Percentiles rank a stretch among this genome's conserved stretches.
Conservation (phyloP, 2,113 vertebrate species). For the Aptenodytes forsteri region DNA sequence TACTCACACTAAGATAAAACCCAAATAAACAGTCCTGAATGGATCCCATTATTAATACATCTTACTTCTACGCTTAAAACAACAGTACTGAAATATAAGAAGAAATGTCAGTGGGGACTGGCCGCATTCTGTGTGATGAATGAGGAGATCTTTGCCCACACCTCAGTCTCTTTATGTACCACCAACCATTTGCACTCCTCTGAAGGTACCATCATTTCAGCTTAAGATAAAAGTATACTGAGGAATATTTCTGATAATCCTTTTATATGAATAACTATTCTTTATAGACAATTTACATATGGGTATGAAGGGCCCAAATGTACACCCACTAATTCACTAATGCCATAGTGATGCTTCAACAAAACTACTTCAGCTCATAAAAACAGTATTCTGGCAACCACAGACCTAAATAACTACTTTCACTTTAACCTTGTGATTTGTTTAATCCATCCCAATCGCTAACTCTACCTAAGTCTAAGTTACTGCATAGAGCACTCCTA, state of each 20-base stretch:
- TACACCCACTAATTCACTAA: background rate
- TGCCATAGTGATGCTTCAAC: background rate
- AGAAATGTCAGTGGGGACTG: background rate
- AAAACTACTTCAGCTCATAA: slow-evolving; percentile 11
- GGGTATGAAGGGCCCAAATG: background rate
- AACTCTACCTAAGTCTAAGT: background rate
- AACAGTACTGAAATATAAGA: background rate
- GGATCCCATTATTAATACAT: background rate
- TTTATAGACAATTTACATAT: background rate
- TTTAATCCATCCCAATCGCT: background rate
- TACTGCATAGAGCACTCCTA: background rate
- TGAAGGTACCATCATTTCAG: background rate
- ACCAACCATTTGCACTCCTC: background rate
- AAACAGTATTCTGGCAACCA: background rate
- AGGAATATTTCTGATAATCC: background rate
- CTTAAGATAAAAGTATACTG: background rate
- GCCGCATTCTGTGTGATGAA: background rate
- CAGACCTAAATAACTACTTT: background rate
- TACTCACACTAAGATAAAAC: background rate
- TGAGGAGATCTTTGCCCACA: background rate
- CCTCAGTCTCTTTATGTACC: background rate
- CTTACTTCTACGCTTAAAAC: background rate
- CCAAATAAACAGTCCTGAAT: background rate
- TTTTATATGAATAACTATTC: background rate
- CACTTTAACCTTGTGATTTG: background rate